Percentiles rank a stretch among this genome's conserved stretches.
Evolutionary conservation across 2,113 vertebrate genomes (phyloP).

Genomic region (Elgaria multicarinata): DNA sequence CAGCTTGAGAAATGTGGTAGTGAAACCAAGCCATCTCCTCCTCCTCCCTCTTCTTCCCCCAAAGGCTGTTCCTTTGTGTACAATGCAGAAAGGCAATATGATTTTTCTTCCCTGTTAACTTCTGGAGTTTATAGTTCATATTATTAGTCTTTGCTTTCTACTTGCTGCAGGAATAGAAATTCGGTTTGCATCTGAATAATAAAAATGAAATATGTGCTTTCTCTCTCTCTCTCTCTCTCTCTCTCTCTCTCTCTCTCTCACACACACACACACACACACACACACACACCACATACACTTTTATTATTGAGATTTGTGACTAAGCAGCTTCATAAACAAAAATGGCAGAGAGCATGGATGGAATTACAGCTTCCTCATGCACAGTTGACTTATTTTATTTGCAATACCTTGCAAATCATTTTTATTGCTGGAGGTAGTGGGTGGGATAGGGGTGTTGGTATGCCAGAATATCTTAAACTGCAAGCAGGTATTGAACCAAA

Average conservation of each 20-base stretch:
- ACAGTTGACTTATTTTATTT: not conserved
- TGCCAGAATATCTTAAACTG: not conserved
- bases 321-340: conserved; percentile 42
- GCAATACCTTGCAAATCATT: conserved; percentile 36
- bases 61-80: not conserved
- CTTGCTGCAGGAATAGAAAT: conserved; percentile 32
- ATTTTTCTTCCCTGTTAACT: not conserved
- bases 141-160: conserved; percentile 2
- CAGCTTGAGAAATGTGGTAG: not conserved
- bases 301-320: conserved; percentile 46
- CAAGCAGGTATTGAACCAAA: not conserved
- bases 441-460: not conserved
- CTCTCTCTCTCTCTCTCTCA: not conserved
- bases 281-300: not conserved
- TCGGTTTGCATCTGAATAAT: not conserved
- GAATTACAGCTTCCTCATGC: conserved; percentile 36
- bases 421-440: not conserved
- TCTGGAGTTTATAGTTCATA: not conserved
- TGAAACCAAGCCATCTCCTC: not conserved
- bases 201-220: not conserved
- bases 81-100: not conserved
- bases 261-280: not conserved
- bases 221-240: not conserved
- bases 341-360: not conserved
- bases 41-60: not conserved